phyloP scores from a whole-genome alignment of 2,797 vertebrate genomes.

The Liasis olivaceus region DNA sequence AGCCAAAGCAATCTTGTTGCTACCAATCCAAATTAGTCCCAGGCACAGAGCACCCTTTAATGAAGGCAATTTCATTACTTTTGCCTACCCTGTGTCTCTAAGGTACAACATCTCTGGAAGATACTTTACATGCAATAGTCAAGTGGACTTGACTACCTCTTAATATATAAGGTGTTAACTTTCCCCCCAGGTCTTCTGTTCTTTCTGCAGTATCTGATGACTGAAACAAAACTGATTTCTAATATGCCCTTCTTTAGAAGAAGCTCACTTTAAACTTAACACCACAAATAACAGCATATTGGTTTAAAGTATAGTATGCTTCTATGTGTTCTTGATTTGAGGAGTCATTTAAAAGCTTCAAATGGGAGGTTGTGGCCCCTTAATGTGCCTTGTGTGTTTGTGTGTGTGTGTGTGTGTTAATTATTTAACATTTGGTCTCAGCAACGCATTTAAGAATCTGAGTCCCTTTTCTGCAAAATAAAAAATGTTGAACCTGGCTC shows the following conservation, averaged over 20 bases:
- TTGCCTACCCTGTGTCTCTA: neutral
- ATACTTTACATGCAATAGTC: neutral
- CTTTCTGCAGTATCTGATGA: neutral
- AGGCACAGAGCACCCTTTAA: neutral
- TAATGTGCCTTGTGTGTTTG: neutral
- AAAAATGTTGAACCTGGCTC: conserved; percentile 14
- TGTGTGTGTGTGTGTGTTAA: neutral
- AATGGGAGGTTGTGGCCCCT: neutral
- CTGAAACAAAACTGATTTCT: neutral
- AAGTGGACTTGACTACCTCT: neutral
- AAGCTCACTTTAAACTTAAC: neutral
- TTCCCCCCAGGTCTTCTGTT: neutral
- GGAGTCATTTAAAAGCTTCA: neutral
- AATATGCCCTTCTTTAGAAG: neutral
- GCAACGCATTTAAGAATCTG: neutral
- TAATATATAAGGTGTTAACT: neutral
- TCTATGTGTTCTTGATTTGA: neutral
- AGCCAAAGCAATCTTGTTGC: neutral
- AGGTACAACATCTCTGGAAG: neutral
- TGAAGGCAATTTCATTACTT: neutral
- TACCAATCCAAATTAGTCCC: neutral
- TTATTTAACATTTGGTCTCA: conserved; percentile 20
- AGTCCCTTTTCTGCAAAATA: conserved; percentile 13
- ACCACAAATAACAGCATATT: neutral
- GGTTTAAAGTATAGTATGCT: neutral